These are phyloP conservation scores for Forbesichthys agassizii DNA, from an alignment of 2,113 vertebrate genomes.

Conservation along the genomic window DNA sequence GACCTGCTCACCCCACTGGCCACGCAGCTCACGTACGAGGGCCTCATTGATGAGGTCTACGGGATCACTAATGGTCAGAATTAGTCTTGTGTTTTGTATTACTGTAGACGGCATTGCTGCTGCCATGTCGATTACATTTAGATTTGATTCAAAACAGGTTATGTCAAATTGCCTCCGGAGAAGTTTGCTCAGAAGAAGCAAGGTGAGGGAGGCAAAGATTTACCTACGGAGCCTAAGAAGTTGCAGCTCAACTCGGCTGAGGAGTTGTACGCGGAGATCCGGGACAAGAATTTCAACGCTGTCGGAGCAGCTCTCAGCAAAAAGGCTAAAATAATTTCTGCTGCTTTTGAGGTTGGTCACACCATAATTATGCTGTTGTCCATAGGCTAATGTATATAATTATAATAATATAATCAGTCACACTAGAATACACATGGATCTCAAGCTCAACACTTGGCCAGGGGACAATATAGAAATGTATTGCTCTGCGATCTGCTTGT, in stretches of 20 bases:
- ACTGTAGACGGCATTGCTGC: no score
- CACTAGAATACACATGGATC: no score
- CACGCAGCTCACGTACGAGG: slow-evolving; percentile 95
- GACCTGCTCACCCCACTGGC: slow-evolving; percentile 92
- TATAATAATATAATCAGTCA: no score
- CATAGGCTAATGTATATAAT: background rate
- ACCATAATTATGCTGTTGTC: background rate
- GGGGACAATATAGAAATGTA: background rate
- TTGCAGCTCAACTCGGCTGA: slow-evolving; percentile 95
- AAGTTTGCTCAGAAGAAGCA: slow-evolving; percentile 95
- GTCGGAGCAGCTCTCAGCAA: slow-evolving; percentile 96
- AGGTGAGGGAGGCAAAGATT: slow-evolving; percentile 88
- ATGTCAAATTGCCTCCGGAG: slow-evolving; percentile 95
- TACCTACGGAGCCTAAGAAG: slow-evolving; percentile 94
- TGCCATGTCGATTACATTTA: background rate
- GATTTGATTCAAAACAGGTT: slow-evolving; percentile 72
- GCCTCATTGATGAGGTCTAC: slow-evolving; percentile 96
- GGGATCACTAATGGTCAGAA: slow-evolving; percentile 92
- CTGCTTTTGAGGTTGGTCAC: slow-evolving; percentile 90
- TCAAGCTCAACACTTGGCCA: slow-evolving; percentile 1
- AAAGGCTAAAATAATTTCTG: slow-evolving; percentile 97
- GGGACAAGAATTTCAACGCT: slow-evolving; percentile 98
- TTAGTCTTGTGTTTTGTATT: background rate
- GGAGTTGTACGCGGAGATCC: slow-evolving; percentile 95
- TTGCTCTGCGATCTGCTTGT: background rate